Percentiles rank a stretch among this genome's conserved stretches.
Conservation (phyloP, 2,888 invertebrate genomes). For the Hypolimnas misippus region DNA sequence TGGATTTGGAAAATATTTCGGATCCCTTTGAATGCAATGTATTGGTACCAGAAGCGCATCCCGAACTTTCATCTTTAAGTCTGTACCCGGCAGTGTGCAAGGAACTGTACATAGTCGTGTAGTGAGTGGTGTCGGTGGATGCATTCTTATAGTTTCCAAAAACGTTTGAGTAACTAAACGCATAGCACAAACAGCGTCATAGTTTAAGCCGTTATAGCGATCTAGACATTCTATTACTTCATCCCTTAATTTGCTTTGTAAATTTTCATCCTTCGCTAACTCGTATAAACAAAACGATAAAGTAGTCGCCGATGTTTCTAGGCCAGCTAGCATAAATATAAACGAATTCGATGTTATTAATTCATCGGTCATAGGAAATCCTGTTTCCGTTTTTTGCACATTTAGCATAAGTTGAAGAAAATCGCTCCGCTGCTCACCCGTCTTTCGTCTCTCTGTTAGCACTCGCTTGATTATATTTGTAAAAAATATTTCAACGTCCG, state of each 20-base stretch:
- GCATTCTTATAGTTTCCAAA: conserved; percentile 69
- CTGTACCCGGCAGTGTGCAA: conserved; percentile 62
- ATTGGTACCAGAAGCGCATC: conserved; percentile 73
- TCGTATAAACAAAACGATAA: conserved; percentile 76
- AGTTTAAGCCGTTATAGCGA: conserved; percentile 62
- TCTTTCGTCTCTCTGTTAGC: conserved; percentile 64
- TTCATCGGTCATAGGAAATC: conserved; percentile 73
- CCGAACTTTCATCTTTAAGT: conserved; percentile 60
- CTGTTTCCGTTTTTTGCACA: conserved; percentile 66
- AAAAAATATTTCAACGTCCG: conserved; percentile 72
- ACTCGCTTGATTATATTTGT: conserved; percentile 72
- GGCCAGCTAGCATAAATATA: conserved; percentile 79
- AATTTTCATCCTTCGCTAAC: conserved; percentile 67
- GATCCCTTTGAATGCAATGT: conserved; percentile 71
- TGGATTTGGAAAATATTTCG: conserved; percentile 67
- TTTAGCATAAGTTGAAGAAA: conserved; percentile 79
- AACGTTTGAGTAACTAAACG: conserved; percentile 61
- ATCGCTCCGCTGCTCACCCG: conserved; percentile 65
- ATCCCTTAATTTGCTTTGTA: conserved; percentile 64
- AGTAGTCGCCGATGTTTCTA: conserved; percentile 75
- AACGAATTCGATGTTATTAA: conserved; percentile 80
- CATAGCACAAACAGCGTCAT: conserved; percentile 72
- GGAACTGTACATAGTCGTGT: conserved; percentile 72
- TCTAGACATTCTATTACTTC: conserved; percentile 67
- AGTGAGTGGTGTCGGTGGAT: conserved; percentile 75